Percentiles rank a stretch among this genome's conserved stretches.
Conservation (phyloP, 1,140 invertebrate genomes). For the Drosophila arizonae region DNA sequence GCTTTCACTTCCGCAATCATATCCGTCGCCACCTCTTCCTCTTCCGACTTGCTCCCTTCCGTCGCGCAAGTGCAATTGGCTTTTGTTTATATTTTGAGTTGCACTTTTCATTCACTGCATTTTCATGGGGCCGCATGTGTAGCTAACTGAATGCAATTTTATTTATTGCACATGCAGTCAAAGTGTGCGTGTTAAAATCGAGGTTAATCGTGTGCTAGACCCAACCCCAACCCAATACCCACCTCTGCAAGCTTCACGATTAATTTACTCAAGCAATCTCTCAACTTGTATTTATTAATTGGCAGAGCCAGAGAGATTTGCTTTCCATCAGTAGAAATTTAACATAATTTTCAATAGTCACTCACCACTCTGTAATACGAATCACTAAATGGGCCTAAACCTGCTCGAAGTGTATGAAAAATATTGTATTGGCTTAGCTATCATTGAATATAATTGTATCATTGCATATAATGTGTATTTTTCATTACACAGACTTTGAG, state of each 20-base stretch:
- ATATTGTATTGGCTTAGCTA: too few relatives aligned
- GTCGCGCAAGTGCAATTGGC: slow-evolving; percentile 30
- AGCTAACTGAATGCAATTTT: slow-evolving; percentile 64
- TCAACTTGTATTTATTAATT: too few relatives aligned
- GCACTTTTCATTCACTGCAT: slow-evolving; percentile 10
- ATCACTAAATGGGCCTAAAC: too few relatives aligned
- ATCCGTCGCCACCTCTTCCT: slow-evolving; percentile 43
- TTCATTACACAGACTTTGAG: too few relatives aligned
- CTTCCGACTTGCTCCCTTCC: too few relatives aligned
- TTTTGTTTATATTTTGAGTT: slow-evolving; percentile 35
- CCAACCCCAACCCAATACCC: not conserved
- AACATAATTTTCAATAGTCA: too few relatives aligned
- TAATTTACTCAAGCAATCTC: not conserved
- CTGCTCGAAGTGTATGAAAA: too few relatives aligned
- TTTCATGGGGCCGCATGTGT: slow-evolving; percentile 21
- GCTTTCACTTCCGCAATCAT: slow-evolving; percentile 67
- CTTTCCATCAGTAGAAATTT: too few relatives aligned
- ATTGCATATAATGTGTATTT: too few relatives aligned
- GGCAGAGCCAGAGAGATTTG: too few relatives aligned
- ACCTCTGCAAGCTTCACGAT: not conserved
- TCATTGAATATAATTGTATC: too few relatives aligned
- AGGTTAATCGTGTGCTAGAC: slow-evolving; percentile 31
- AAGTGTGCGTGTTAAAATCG: slow-evolving; percentile 48
- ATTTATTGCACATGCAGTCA: slow-evolving; percentile 28
- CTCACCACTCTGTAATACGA: too few relatives aligned